Percentiles rank a stretch among this genome's conserved stretches.
phyloP scores from a whole-genome alignment of 2,797 vertebrate genomes.

The Toxotes lorentzi region DNA sequence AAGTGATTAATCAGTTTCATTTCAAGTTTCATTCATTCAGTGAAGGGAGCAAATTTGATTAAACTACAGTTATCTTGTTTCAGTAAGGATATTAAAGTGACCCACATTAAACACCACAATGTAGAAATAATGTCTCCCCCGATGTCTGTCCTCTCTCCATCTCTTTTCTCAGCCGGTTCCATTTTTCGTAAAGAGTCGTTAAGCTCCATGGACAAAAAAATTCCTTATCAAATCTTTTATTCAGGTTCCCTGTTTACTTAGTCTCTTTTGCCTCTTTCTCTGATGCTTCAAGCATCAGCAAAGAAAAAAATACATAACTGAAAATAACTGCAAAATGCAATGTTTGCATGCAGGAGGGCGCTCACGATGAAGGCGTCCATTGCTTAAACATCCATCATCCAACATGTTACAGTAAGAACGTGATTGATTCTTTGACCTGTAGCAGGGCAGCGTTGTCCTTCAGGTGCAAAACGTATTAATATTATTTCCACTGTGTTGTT shows the following conservation, averaged over 20 bases:
- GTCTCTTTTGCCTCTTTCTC: background rate
- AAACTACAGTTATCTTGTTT: conserved; percentile 33
- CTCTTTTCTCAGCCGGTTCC: background rate
- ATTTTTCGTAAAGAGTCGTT: background rate
- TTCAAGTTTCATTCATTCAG: conserved; percentile 14
- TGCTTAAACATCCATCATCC: too few species aligned
- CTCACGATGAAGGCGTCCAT: too few species aligned
- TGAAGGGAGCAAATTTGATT: conserved; percentile 34
- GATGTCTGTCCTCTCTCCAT: background rate
- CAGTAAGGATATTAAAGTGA: conserved; percentile 57
- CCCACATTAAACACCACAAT: conserved; percentile 30
- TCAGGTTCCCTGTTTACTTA: background rate
- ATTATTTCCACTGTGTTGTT: too few species aligned
- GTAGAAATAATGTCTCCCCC: conserved; percentile 1
- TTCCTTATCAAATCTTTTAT: background rate
- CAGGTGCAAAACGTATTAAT: too few species aligned
- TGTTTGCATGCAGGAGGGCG: too few species aligned
- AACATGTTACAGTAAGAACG: too few species aligned
- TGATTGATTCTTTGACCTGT: too few species aligned
- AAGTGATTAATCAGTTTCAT: conserved; percentile 15
- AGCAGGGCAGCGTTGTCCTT: too few species aligned
- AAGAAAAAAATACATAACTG: too few species aligned
- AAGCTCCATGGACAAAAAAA: background rate
- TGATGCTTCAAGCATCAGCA: background rate
- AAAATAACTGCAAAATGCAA: too few species aligned